Percentiles rank a stretch among this genome's conserved stretches.
phyloP scores from a whole-genome alignment of 2,797 vertebrate genomes.

The Phrynocephalus guinanensis region DNA sequence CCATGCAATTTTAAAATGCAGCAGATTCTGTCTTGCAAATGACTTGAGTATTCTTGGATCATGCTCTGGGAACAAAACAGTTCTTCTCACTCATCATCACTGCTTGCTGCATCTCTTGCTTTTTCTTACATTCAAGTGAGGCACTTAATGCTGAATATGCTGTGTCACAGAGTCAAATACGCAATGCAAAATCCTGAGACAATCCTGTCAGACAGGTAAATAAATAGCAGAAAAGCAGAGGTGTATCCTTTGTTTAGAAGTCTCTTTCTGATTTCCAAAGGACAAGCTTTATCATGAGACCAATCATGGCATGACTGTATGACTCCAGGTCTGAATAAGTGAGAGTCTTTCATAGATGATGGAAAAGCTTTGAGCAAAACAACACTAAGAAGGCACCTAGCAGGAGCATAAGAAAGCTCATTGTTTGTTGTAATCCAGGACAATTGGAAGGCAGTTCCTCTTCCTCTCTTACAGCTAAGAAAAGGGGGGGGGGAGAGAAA shows the following conservation, averaged over 20 bases:
- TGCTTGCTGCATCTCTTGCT: background rate
- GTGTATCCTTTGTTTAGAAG: background rate
- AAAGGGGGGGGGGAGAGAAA: background rate
- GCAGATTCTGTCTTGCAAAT: background rate
- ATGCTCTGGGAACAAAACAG: background rate
- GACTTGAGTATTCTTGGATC: background rate
- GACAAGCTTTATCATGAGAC: background rate
- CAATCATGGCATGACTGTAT: background rate
- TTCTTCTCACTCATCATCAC: background rate
- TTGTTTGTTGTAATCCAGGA: slow-evolving; percentile 27
- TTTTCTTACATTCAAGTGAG: background rate
- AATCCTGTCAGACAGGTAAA: slow-evolving; percentile 17
- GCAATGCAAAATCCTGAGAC: background rate
- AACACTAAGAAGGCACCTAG: slow-evolving; percentile 18
- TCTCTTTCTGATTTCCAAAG: background rate
- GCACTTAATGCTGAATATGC: background rate
- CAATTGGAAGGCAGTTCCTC: slow-evolving; percentile 73
- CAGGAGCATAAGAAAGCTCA: slow-evolving; percentile 43
- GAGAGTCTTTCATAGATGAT: slow-evolving; percentile 12
- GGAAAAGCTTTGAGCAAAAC: slow-evolving; percentile 38
- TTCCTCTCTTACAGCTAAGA: slow-evolving; percentile 79
- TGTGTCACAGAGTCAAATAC: background rate
- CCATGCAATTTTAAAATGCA: background rate
- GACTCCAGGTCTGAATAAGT: background rate
- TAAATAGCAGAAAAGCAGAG: background rate